A percentile compares a stretch with the other conserved stretches of the same genome.
phyloP scores from a whole-genome alignment of 2,888 invertebrate species.

The Norana najaformis region DNA sequence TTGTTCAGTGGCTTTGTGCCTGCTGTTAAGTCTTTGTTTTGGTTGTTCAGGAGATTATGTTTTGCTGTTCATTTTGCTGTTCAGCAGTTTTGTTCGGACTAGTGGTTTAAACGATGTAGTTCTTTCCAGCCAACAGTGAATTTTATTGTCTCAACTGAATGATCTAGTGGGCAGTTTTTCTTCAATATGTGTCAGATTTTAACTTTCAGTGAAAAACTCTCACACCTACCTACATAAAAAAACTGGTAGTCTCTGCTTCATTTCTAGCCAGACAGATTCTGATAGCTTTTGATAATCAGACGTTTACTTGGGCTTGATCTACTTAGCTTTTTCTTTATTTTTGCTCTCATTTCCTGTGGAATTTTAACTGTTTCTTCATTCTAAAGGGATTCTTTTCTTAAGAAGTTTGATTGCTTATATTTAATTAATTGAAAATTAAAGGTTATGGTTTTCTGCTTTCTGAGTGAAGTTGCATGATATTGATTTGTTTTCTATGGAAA shows the following conservation, averaged over 20 bases:
- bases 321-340: background rate
- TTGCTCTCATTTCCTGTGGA: background rate
- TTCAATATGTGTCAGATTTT: background rate
- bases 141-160: background rate
- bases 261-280: background rate
- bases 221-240: background rate
- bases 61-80: background rate
- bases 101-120: background rate
- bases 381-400: background rate
- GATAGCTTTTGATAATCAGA: background rate
- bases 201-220: background rate
- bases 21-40: background rate
- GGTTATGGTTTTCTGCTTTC: background rate
- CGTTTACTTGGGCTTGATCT: background rate
- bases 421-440: background rate
- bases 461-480: background rate
- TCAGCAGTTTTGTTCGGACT: background rate
- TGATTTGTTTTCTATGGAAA: background rate
- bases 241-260: background rate
- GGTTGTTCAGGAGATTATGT: too few species aligned
- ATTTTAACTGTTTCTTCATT: slow-evolving; percentile 2
- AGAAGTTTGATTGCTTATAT: background rate
- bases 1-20: background rate
- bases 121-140: background rate
- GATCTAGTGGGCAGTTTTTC: background rate